Evolutionary conservation across 2,797 vertebrate species (phyloP), one percentile per base, ranked within the genome.

Genomic region (Chromobotia macracanthus): DNA sequence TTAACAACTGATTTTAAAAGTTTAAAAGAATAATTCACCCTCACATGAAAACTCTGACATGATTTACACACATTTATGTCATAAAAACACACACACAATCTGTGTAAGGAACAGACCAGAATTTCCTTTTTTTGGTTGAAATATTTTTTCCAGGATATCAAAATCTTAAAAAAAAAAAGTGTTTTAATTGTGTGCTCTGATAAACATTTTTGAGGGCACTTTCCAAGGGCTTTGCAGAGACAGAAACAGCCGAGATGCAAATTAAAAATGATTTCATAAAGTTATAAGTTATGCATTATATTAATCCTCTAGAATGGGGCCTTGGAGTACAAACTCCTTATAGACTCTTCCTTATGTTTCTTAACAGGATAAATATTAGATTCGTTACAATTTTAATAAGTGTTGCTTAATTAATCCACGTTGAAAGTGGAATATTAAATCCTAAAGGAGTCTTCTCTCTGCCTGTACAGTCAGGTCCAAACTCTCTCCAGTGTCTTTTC

Each of bases 381-480:
- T 90, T 90, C 84, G 89, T 91, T 90, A 89, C 86, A 87, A 85
- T 89, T 92, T 87, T 92, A 93, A 92, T 92, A 86, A 80, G 89
- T 89, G 87, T 90, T 90, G 89, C 90, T 93, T 94, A 94, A 93
- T 94, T 93, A 93, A 93, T 93, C 92, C 90, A 87, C 88, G 90
- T 89, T 90, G 72, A 89, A 89, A 92, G 87, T 90, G 87, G 83
- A 90, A 82, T 89, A 87, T 87, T 87, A 90, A 93, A 91, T 87
- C 91, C 89, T 77, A 73, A 90, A 92, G 92, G 88, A 88, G 87
- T 90, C 71, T 84, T 88, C 85, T 85, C 85, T 90, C 84, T 87
- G 89, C 61, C 78, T 86, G 89, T 91, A 90, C 87, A 91, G 84
- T 88, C 88, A 86, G 92, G 91, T 93, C 92, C 91, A 90, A 85